A percentile compares a stretch with the other conserved stretches of the same genome.
Conservation (phyloP, 2,888 invertebrate genomes). For the Parnassius glacialis region DNA sequence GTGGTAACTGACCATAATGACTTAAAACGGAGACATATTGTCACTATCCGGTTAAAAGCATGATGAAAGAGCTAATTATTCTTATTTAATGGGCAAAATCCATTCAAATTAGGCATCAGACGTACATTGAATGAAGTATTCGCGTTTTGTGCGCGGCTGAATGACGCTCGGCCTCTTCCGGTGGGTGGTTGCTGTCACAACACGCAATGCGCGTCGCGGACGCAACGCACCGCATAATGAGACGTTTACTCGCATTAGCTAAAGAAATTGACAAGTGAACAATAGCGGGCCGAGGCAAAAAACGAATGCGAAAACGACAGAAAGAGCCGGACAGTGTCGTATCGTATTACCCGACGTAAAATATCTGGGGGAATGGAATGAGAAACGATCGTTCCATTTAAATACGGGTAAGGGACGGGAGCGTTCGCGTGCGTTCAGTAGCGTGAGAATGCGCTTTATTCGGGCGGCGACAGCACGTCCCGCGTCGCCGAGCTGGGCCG, state of each 20-base stretch:
- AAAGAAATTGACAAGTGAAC: constrained; percentile 82
- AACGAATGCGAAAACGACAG: constrained; percentile 68
- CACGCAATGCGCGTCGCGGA: constrained; percentile 77
- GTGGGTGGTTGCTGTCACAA: constrained; percentile 81
- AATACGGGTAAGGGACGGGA: constrained; percentile 70
- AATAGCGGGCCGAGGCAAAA: constrained; percentile 66
- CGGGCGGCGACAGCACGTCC: constrained; percentile 68
- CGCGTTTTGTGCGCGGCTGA: constrained; percentile 76
- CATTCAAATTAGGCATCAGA: constrained; percentile 79
- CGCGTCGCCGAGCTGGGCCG: constrained; percentile 44
- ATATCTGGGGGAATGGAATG: constrained; percentile 79
- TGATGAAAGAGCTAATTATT: constrained; percentile 74
- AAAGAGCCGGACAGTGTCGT: constrained; percentile 80
- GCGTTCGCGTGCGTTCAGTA: constrained; percentile 77
- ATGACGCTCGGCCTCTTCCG: constrained; percentile 78
- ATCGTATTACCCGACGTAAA: constrained; percentile 81
- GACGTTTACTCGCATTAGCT: constrained; percentile 81
- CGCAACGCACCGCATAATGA: constrained; percentile 79
- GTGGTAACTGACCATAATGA: constrained; percentile 38
- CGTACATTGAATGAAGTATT: constrained; percentile 74
- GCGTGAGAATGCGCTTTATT: constrained; percentile 80
- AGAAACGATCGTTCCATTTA: constrained; percentile 78
- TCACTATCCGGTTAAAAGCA: constrained; percentile 39
- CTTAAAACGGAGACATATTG: constrained; percentile 51
- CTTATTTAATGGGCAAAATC: constrained; percentile 72